Conservation (phyloP, 2,888 invertebrate genomes). For the Drosophila niveifrons region DNA sequence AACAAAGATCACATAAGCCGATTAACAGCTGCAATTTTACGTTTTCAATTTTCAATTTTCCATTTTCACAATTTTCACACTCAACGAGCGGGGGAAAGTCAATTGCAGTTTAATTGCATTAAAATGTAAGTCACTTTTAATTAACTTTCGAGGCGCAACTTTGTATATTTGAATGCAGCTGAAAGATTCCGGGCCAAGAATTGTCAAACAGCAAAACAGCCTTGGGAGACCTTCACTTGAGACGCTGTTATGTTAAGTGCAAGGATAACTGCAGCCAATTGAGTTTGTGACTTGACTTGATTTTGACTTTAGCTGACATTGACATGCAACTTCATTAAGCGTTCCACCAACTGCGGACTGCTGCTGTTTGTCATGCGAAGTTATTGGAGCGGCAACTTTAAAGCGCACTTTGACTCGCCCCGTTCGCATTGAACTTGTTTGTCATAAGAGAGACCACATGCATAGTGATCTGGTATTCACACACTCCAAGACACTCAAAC, state of each 20-base stretch:
- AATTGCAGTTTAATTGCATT: slow-evolving; percentile 33
- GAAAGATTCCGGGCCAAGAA: slow-evolving; percentile 1
- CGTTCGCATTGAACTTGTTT: slow-evolving; percentile 74
- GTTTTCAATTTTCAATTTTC: slow-evolving; percentile 13
- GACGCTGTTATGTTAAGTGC: slow-evolving; percentile 60
- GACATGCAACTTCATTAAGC: slow-evolving; percentile 78
- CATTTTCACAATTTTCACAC: slow-evolving; percentile 46
- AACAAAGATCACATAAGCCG: slow-evolving; percentile 58
- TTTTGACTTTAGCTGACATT: slow-evolving; percentile 69
- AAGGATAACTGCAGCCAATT: slow-evolving; percentile 70
- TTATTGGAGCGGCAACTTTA: slow-evolving; percentile 79
- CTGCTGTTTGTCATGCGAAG: slow-evolving; percentile 44
- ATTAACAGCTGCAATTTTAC: slow-evolving; percentile 26
- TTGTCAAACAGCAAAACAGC: slow-evolving; percentile 27
- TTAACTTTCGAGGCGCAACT: slow-evolving; percentile 1
- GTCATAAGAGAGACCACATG: slow-evolving; percentile 29
- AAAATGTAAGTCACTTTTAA: slow-evolving; percentile 7
- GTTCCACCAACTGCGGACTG: slow-evolving; percentile 5
- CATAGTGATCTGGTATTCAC: slow-evolving; percentile 1
- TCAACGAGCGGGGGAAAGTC: slow-evolving; percentile 18
- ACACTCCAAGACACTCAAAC: slow-evolving; percentile 18
- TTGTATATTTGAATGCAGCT: neutral
- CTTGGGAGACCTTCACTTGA: slow-evolving; percentile 76
- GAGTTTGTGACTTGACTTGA: slow-evolving; percentile 47
- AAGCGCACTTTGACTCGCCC: slow-evolving; percentile 74